Evolutionary conservation across 2,888 invertebrate genomes (phyloP).

Genomic region (Drosophila mimetica): DNA sequence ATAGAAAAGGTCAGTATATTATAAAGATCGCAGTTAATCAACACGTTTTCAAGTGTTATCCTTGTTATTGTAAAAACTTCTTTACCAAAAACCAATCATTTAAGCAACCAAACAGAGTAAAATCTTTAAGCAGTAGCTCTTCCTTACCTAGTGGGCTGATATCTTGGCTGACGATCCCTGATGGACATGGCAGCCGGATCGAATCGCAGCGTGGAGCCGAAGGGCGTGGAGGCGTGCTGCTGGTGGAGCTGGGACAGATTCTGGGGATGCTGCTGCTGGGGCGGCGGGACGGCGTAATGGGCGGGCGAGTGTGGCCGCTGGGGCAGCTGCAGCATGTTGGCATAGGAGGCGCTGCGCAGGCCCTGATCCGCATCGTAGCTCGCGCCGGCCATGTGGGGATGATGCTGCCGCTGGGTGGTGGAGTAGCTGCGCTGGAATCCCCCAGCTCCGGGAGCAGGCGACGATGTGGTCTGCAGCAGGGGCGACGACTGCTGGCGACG

Average conservation of each 20-base stretch:
- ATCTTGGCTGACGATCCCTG: conserved; percentile 65
- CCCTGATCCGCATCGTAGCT: conserved; percentile 78
- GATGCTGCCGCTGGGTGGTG: conserved; percentile 76
- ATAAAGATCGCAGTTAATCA: no score
- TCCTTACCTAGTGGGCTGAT: conserved; percentile 54
- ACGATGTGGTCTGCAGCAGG: conserved; percentile 56
- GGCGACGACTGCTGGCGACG: conserved; percentile 84
- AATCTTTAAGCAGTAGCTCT: no score
- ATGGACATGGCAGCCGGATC: conserved; percentile 58
- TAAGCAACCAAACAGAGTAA: no score
- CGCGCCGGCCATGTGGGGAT: conserved; percentile 59
- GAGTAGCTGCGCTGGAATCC: conserved; percentile 84
- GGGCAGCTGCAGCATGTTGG: conserved; percentile 74
- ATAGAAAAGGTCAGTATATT: no score
- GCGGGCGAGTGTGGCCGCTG: conserved; percentile 66
- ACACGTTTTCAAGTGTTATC: no score
- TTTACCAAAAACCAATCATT: no score
- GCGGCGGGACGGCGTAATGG: conserved; percentile 71
- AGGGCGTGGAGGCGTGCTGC: conserved; percentile 52
- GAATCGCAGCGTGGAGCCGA: conserved; percentile 66
- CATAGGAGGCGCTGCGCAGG: conserved; percentile 65
- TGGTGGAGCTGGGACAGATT: conserved; percentile 29
- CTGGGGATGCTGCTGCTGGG: conserved; percentile 58
- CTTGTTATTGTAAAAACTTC: no score
- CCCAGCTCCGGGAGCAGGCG: conserved; percentile 49